Conservation (phyloP, 2,797 vertebrate genomes). For the Betta splendens region DNA sequence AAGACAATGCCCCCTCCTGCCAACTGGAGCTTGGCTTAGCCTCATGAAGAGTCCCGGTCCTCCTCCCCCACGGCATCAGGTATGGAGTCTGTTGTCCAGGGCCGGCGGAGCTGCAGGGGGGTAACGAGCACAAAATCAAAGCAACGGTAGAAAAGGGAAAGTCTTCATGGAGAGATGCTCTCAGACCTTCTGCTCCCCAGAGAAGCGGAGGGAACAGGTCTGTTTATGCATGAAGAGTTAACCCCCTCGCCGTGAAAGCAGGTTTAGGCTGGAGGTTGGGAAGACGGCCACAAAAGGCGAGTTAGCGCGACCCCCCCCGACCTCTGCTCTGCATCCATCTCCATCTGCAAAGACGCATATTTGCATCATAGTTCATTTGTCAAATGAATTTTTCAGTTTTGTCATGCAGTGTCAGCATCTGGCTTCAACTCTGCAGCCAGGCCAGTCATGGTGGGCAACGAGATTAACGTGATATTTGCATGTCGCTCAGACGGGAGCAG, state of each 20-base stretch:
- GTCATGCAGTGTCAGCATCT: slow-evolving; percentile 61
- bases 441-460: slow-evolving; percentile 46
- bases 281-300: slow-evolving; percentile 49
- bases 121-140: slow-evolving; percentile 78
- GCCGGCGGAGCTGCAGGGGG: slow-evolving; percentile 50
- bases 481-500: slow-evolving; percentile 67
- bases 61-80: slow-evolving; percentile 68
- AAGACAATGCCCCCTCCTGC: slow-evolving; percentile 56
- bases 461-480: slow-evolving; percentile 74
- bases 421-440: slow-evolving; percentile 31
- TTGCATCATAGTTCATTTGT: slow-evolving; percentile 75
- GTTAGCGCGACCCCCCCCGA: slow-evolving; percentile 48
- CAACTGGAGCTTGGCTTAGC: slow-evolving; percentile 43
- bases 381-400: slow-evolving; percentile 68
- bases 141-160: slow-evolving; percentile 75
- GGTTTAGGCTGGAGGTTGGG: slow-evolving; percentile 38
- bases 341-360: slow-evolving; percentile 64
- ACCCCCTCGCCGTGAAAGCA: slow-evolving; percentile 36
- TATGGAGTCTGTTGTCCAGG: slow-evolving; percentile 65
- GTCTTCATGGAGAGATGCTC: slow-evolving; percentile 71
- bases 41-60: slow-evolving; percentile 50
- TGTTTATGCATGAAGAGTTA: slow-evolving; percentile 55
- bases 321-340: slow-evolving; percentile 54
- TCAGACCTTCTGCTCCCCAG: slow-evolving; percentile 66
- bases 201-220: slow-evolving; percentile 50